phyloP scores from a whole-genome alignment of 2,888 invertebrate species.

The Drosophila anomalata region DNA sequence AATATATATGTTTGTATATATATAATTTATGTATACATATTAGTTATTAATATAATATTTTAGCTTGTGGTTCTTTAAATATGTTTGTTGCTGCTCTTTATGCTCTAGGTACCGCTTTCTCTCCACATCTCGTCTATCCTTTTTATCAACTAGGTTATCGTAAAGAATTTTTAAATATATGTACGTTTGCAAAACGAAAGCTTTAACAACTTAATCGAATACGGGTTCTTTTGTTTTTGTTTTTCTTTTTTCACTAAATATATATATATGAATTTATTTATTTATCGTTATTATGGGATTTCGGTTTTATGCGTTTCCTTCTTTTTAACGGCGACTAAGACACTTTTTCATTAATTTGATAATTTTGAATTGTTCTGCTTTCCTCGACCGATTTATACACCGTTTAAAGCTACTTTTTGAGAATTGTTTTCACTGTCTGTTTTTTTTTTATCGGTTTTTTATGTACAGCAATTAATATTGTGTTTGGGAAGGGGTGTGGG shows the following conservation, averaged over 20 bases:
- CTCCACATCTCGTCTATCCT: conserved; percentile 4
- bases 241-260: conserved; percentile 46
- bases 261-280: conserved; percentile 50
- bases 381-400: conserved; percentile 56
- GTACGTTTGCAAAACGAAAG: conserved; percentile 71
- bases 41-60: conserved; percentile 64
- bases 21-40: conserved; percentile 38
- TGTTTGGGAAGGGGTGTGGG: conserved; percentile 17
- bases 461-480: conserved; percentile 62
- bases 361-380: conserved; percentile 45
- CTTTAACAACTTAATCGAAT: conserved; percentile 75
- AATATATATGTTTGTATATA: conserved; percentile 50
- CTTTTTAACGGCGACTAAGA: conserved; percentile 72
- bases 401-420: conserved; percentile 77
- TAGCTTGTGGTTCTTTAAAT: conserved; percentile 72
- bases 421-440: conserved; percentile 56
- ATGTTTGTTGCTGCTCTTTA: conserved; percentile 72
- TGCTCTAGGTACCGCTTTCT: conserved; percentile 72
- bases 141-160: conserved; percentile 31
- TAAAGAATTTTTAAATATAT: conserved; percentile 68
- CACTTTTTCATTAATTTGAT: conserved; percentile 72
- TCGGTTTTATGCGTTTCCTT: conserved; percentile 55
- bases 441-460: conserved; percentile 32
- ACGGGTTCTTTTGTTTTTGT: conserved; percentile 37
- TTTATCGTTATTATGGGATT: conserved; percentile 54